Percentiles rank a stretch among this genome's conserved stretches.
These are phyloP conservation scores for Chaenocephalus aceratus DNA, from an alignment of 2,113 vertebrate genomes.

Conservation along the genomic window DNA sequence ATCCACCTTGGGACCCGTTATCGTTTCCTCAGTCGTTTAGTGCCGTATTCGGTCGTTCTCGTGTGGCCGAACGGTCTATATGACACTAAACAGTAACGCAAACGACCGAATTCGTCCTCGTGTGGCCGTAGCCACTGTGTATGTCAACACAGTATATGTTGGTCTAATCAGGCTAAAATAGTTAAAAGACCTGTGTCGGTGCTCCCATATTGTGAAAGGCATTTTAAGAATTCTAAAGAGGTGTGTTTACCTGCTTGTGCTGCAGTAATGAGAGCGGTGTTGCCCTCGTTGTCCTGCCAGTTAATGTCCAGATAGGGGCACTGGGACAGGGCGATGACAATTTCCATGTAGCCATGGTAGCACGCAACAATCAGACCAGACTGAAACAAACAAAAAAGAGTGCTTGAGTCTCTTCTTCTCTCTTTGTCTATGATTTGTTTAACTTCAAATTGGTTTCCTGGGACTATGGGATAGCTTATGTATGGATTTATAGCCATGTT, in stretches of 20 bases:
- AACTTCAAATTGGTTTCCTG: not conserved
- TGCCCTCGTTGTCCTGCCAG: slow-evolving; percentile 99
- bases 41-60: no score
- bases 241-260: slow-evolving; percentile 93
- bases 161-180: not conserved
- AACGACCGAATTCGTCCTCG: no score
- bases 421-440: slow-evolving; percentile 9
- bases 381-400: slow-evolving; percentile 76
- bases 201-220: not conserved
- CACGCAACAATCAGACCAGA: slow-evolving; percentile 94
- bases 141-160: not conserved
- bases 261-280: slow-evolving; percentile 94
- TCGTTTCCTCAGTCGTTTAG: no score
- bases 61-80: no score
- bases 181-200: not conserved
- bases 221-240: not conserved
- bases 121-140: not conserved
- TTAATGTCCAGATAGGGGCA: slow-evolving; percentile 95
- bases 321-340: slow-evolving; percentile 91
- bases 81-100: no score
- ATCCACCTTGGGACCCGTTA: no score
- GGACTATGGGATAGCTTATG: not conserved
- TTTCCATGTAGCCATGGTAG: slow-evolving; percentile 94
- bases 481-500: not conserved
- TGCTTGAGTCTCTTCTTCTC: not conserved